Evolutionary conservation across 2,888 invertebrate species (phyloP).

Genomic region (Trichacis sp.): DNA sequence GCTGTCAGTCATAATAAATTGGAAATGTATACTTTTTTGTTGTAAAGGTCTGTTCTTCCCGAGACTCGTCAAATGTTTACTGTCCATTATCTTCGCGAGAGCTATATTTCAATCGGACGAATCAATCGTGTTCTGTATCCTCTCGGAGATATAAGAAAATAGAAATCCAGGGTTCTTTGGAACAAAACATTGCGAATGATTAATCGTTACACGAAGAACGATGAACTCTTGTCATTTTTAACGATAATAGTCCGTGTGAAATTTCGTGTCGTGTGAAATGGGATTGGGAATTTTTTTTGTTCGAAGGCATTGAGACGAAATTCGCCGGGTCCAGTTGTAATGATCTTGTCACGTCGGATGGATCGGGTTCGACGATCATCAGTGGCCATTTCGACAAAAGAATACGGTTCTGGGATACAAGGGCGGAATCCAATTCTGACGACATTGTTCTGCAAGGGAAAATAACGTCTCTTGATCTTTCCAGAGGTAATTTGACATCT

Average conservation of each 20-base stretch:
- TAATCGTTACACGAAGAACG: background rate
- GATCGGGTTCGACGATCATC: conserved; percentile 89
- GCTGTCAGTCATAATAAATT: background rate
- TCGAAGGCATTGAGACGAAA: conserved; percentile 87
- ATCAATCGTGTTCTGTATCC: conserved; percentile 1
- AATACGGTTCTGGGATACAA: conserved; percentile 96
- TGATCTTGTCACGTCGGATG: conserved; percentile 92
- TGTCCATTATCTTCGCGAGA: conserved; percentile 1
- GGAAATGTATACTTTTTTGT: background rate
- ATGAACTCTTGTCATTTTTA: no score
- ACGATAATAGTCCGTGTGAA: no score
- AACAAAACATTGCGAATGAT: conserved; percentile 5
- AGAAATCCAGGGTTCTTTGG: background rate
- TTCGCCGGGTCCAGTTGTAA: conserved; percentile 97
- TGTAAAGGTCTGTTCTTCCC: background rate
- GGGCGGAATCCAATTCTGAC: conserved; percentile 86
- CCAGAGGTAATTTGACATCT: conserved; percentile 77
- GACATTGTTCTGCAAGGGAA: conserved; percentile 92
- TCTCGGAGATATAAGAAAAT: conserved; percentile 4
- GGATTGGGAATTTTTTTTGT: no score
- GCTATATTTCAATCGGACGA: conserved; percentile 6
- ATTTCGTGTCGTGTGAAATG: no score
- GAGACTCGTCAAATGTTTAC: conserved; percentile 9
- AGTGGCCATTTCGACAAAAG: conserved; percentile 98
- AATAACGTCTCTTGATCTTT: conserved; percentile 94